A percentile compares a stretch with the other conserved stretches of the same genome.
phyloP scores from a whole-genome alignment of 2,113 vertebrate genomes.

The Chinchilla lanigera region DNA sequence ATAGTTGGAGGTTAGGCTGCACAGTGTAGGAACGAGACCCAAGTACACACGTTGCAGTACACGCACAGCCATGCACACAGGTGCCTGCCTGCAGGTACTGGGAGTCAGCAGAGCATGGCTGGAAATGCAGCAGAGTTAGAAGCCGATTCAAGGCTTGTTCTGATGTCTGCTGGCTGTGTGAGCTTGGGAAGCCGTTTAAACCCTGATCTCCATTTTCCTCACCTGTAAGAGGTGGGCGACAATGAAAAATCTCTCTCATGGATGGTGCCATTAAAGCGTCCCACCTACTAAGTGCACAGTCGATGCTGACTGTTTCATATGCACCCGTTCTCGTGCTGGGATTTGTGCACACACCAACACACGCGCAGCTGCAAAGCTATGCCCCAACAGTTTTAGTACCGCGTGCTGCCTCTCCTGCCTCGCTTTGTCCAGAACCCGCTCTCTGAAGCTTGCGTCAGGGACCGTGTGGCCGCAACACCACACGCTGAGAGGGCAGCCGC shows the following conservation, averaged over 20 bases:
- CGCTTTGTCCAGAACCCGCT: not conserved
- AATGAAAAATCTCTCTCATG: not conserved
- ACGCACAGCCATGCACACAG: fast-evolving
- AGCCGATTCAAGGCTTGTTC: not conserved
- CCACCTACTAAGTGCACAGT: fast-evolving
- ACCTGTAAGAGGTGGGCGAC: not conserved
- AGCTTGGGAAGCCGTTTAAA: not conserved
- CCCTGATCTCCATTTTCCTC: not conserved
- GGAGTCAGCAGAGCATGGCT: fast-evolving
- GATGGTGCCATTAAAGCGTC: too few relatives aligned
- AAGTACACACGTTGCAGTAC: not conserved
- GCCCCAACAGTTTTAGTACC: fast-evolving
- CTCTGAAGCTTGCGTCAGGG: not conserved
- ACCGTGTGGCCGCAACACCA: fast-evolving
- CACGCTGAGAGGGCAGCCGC: not conserved
- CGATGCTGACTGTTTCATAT: not conserved
- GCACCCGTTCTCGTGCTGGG: fast-evolving
- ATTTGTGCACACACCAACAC: not conserved
- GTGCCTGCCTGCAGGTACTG: not conserved
- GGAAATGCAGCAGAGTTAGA: not conserved
- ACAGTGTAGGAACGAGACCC: not conserved
- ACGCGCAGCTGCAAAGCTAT: not conserved
- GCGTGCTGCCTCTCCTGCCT: not conserved
- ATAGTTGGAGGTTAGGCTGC: not conserved
- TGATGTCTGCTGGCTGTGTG: not conserved